These are phyloP conservation scores for Dromaius novaehollandiae DNA, from an alignment of 2,113 vertebrate species.

Conservation along the genomic window DNA sequence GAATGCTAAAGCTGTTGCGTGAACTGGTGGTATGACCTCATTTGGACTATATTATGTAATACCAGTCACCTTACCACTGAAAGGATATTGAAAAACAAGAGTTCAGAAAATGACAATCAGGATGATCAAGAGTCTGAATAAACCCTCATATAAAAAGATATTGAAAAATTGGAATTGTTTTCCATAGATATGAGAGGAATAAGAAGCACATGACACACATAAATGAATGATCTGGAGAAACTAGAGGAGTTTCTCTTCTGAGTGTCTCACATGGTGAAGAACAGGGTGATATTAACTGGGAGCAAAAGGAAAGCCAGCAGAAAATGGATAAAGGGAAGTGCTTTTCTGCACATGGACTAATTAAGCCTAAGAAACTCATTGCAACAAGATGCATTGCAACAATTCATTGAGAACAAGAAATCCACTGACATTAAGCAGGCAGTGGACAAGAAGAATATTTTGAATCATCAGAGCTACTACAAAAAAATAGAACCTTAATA, in stretches of 20 bases:
- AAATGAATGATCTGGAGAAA: not conserved
- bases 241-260: not conserved
- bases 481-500: not conserved
- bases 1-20: not conserved
- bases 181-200: not conserved
- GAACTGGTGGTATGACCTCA: not conserved
- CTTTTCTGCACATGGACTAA: not conserved
- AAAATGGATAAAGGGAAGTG: not conserved
- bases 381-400: not conserved
- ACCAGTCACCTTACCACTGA: not conserved
- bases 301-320: not conserved
- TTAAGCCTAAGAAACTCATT: not conserved
- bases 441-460: not conserved
- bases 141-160: not conserved
- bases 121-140: not conserved
- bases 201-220: not conserved
- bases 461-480: not conserved
- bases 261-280: no score
- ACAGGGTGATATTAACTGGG: not conserved
- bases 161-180: not conserved
- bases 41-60: not conserved
- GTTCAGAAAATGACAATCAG: not conserved
- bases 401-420: not conserved
- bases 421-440: not conserved
- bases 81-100: not conserved